Conservation (phyloP, 2,797 vertebrate species). For the Lithobates pipiens region DNA sequence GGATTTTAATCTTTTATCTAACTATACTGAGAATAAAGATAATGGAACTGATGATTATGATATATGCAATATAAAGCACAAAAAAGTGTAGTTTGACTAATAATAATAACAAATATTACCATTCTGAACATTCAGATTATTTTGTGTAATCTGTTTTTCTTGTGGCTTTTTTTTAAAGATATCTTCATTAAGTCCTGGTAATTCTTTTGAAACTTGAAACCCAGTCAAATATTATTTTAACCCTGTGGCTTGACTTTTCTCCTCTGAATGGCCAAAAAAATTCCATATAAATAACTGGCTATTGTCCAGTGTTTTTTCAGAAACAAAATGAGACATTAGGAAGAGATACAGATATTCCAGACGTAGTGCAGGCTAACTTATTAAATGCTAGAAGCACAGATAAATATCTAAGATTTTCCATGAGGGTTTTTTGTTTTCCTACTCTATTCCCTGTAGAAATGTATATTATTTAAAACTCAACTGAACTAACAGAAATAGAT, state of each 20-base stretch:
- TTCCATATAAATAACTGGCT: slow-evolving; percentile 50
- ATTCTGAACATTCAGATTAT: not conserved
- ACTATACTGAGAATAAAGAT: no score
- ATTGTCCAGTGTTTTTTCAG: not conserved
- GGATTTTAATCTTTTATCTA: no score
- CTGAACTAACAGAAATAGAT: no score
- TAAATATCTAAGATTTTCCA: slow-evolving; percentile 18
- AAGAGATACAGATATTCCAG: not conserved
- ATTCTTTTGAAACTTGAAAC: slow-evolving; percentile 47
- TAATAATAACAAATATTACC: not conserved
- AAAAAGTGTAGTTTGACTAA: not conserved
- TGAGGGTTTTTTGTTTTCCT: not conserved
- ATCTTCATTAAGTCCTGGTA: slow-evolving; percentile 37
- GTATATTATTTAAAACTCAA: not conserved
- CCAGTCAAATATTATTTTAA: slow-evolving; percentile 50
- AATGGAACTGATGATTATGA: no score
- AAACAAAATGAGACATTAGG: not conserved
- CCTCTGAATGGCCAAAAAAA: slow-evolving; percentile 55
- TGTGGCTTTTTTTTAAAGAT: slow-evolving; percentile 33
- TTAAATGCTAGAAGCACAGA: slow-evolving; percentile 25
- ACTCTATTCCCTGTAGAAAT: not conserved
- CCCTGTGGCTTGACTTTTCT: slow-evolving; percentile 57
- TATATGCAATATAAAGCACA: not conserved
- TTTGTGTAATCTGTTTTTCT: slow-evolving; percentile 45
- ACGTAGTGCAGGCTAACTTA: slow-evolving; percentile 5